Base-by-base conservation (phyloP, 2,888 invertebrate genomes). In the Drosophila aldrichi region DNA sequence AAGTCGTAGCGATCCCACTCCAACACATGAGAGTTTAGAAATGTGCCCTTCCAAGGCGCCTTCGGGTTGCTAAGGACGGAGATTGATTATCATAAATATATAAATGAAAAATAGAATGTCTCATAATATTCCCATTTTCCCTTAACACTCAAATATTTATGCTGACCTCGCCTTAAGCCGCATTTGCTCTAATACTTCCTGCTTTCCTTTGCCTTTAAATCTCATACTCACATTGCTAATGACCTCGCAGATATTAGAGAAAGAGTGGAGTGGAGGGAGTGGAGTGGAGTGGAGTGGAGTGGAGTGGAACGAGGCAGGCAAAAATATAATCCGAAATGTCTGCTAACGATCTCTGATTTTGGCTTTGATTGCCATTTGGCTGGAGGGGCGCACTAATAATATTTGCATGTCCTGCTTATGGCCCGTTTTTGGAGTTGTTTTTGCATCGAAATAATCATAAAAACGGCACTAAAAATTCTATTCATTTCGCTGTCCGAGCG, bases 1-100 rank as follows among this genome's bases (percentile, higher is more conserved):
- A 96, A 93, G 67, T 96, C 95, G 89, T 95, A 96, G 71, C 95
- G 94, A 70, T 93, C 94, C 96, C 96, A 96, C 63, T 96, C 95
- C 57, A 94, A 94, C 41, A 94, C 94, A 74, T 95, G 95, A 32
- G 95, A 93, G 41, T 95, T 95, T 69, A 94, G 92, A 87, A 95
- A 96, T 69, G 94, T 95, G 65, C 94, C 95, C 63, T 94, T 94
- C 91, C 95, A 95, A 12, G 96, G 96, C 12, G 96, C 95, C 81
- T 97, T 97, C 0, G 97, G 97, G 86, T 96, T 96, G 34, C 97
- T 49, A 34, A n/a, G 16, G 0, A 7, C 14, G 14, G 1, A 8
- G 8, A 29, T 29, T 29, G 8, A 29, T 29, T 1, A 29, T 29
- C 29, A 29, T 29, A 29, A 29, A 7, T 25, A 25, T 6, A 25